A percentile compares a stretch with the other conserved stretches of the same genome.
These are phyloP conservation scores for Porites evermanni DNA, from an alignment of 92 coral and sea anemone genomes.

Conservation along the genomic window DNA sequence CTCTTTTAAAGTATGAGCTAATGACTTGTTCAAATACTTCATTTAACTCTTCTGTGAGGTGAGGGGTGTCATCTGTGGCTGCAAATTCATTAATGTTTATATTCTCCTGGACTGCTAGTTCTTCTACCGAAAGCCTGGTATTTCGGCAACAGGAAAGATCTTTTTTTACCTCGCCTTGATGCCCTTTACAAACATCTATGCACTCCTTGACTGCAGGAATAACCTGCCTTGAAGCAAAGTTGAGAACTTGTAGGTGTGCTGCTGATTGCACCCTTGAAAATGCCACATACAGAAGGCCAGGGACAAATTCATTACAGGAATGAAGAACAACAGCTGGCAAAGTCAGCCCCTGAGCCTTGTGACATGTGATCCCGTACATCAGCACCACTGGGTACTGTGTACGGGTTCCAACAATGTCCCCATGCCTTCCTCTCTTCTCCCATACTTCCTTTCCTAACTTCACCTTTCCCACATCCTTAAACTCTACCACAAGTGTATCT, in stretches of 20 bases:
- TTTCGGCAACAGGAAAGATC: constrained; percentile 17
- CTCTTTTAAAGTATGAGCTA: neutral
- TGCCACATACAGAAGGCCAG: constrained; percentile 35
- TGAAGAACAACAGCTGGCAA: constrained; percentile 42
- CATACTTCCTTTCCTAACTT: no score
- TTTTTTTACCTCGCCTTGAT: neutral
- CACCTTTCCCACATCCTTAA: constrained; percentile 14
- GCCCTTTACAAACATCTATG: constrained; percentile 14
- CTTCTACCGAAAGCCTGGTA: neutral
- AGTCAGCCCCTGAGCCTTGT: constrained; percentile 32
- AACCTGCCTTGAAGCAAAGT: constrained; percentile 22
- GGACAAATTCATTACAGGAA: constrained; percentile 35
- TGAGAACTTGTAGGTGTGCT: constrained; percentile 7
- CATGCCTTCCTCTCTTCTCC: no score
- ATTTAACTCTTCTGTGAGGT: neutral
- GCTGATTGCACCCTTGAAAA: constrained; percentile 19
- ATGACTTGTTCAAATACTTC: neutral
- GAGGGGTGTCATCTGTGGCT: no score
- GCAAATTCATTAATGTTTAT: neutral
- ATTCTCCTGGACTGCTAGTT: neutral
- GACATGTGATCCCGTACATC: constrained; percentile 34
- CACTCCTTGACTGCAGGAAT: constrained; percentile 15
- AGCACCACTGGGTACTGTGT: constrained; percentile 24
- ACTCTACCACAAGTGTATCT: neutral
- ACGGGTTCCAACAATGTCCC: no score